Evolutionary conservation across 2,797 vertebrate genomes (phyloP).

Genomic region (Salmo trutta): DNA sequence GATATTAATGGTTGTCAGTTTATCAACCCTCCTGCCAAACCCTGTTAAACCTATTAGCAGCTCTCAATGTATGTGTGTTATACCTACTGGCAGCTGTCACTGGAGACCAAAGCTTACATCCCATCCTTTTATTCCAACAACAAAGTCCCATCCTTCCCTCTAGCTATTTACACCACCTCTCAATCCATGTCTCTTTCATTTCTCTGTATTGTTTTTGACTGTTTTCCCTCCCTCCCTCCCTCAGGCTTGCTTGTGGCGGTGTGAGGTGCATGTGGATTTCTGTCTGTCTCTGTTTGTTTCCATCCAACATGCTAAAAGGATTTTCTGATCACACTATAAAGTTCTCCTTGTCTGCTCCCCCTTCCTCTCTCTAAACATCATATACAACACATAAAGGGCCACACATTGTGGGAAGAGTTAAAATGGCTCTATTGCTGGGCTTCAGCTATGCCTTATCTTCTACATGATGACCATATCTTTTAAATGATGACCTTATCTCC

Average conservation of each 20-base stretch:
- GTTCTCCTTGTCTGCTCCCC: slow-evolving; percentile 22
- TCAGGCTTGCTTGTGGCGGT: slow-evolving; percentile 57
- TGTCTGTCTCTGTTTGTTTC: slow-evolving; percentile 46
- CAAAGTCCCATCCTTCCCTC: slow-evolving; percentile 58
- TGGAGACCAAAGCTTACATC: slow-evolving; percentile 52
- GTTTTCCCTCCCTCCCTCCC: not conserved
- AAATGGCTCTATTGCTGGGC: slow-evolving; percentile 21
- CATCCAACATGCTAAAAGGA: not conserved
- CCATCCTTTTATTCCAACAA: slow-evolving; percentile 30
- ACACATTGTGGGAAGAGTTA: slow-evolving; percentile 52
- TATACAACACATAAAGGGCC: slow-evolving; percentile 49
- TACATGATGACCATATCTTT: no score
- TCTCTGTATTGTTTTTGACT: slow-evolving; percentile 63
- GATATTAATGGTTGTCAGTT: slow-evolving; percentile 53
- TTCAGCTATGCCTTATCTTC: not conserved
- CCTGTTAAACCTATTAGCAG: slow-evolving; percentile 46
- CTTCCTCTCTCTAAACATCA: slow-evolving; percentile 29
- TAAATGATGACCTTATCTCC: no score
- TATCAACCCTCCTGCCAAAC: slow-evolving; percentile 60
- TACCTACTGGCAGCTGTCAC: slow-evolving; percentile 47
- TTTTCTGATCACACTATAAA: not conserved
- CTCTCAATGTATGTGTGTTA: no score
- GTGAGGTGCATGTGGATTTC: slow-evolving; percentile 69
- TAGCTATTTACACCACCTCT: slow-evolving; percentile 72
- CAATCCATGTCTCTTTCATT: slow-evolving; percentile 73